Percentiles rank a stretch among this genome's conserved stretches.
Conservation (phyloP, 2,888 invertebrate genomes). For the Stenolophus ochropezus region DNA sequence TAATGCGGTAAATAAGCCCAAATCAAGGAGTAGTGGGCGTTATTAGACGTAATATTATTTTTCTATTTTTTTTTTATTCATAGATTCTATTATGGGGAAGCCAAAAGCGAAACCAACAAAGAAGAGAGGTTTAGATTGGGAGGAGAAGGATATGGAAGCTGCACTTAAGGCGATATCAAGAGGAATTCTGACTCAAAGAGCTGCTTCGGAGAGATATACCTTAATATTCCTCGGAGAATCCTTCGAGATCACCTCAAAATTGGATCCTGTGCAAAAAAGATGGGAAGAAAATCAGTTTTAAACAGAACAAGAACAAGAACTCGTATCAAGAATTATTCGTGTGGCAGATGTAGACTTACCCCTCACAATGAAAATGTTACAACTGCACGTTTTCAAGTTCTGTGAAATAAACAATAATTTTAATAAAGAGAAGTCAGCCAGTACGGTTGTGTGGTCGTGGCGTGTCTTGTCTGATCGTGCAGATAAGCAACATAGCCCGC, state of each 20-base stretch:
- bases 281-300: constrained; percentile 62
- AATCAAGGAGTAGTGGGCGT: no score
- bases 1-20: no score
- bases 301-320: constrained; percentile 50
- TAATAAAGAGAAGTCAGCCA: constrained; percentile 57
- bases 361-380: constrained; percentile 61
- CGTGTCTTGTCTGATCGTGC: no score
- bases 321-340: constrained; percentile 63
- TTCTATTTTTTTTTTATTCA: no score
- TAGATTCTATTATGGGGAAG: no score
- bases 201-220: constrained; percentile 50
- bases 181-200: not conserved
- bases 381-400: constrained; percentile 62
- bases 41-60: no score
- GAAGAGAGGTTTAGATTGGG: no score
- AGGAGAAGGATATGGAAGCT: not conserved
- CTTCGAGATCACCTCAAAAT: constrained; percentile 63
- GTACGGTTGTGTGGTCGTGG: no score
- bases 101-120: no score
- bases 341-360: constrained; percentile 57
- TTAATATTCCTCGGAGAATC: constrained; percentile 65
- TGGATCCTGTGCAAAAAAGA: constrained; percentile 62
- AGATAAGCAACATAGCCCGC: no score
- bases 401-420: constrained; percentile 65
- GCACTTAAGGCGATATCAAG: not conserved